phyloP scores from a whole-genome alignment of 2,797 vertebrate species.

The Spatula versicolor region DNA sequence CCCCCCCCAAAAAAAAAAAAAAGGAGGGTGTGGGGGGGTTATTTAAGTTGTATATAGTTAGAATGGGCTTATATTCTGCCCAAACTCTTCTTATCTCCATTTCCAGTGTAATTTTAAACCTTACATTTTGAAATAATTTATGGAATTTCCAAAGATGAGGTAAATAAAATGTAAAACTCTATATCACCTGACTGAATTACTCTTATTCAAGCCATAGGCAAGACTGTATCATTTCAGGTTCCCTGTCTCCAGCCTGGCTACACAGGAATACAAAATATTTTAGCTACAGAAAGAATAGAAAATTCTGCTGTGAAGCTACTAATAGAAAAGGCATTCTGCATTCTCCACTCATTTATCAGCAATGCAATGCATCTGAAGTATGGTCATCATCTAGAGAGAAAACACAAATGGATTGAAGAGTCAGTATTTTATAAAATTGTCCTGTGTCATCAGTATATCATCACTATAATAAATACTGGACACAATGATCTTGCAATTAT shows the following conservation, averaged over 20 bases:
- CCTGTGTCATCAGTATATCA: neutral
- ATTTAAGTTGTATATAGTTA: neutral
- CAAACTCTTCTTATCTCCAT: neutral
- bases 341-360: neutral
- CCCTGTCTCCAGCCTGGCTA: neutral
- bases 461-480: constrained; percentile 14
- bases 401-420: constrained; percentile 18
- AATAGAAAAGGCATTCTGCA: neutral
- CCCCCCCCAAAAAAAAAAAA: neutral
- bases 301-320: neutral
- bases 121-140: neutral
- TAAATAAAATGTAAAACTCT: neutral
- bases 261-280: neutral
- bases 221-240: neutral
- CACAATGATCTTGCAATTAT: constrained; percentile 30
- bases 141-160: neutral
- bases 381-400: neutral
- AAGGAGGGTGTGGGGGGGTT: neutral
- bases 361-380: neutral
- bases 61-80: neutral
- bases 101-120: neutral
- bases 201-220: neutral
- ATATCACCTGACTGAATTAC: neutral
- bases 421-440: neutral
- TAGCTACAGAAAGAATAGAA: neutral